Base-by-base conservation (phyloP, 1,140 invertebrate species). In the Anastrepha ludens region DNA sequence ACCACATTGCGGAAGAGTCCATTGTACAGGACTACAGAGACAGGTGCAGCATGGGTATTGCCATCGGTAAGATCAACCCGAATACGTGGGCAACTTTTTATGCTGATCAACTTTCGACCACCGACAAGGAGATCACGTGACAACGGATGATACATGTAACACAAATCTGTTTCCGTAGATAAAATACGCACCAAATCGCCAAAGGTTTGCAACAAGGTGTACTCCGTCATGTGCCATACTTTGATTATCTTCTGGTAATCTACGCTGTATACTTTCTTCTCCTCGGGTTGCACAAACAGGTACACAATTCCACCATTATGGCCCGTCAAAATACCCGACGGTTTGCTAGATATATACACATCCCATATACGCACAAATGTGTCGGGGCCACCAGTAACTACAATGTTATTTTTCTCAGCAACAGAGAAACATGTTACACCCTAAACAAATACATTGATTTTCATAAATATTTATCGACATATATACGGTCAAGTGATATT, bases 291-390 rank as follows among this genome's bases (percentile, higher is more conserved):
- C 60, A 97, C 94, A 88, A 96, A 94, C 29, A 97, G 91, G 41
- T 94, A 94, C 39, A 95, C 94, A 89, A 97, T 95, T 41, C 95
- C 94, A 1, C 96, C 94, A 88, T 95, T 95, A 92, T 98, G 97
- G 11, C 97, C 97, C 20, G 94, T 93, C 7, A 97, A 93, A 8
- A 95, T 92, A 3, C 94, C 94, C 59, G 94, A 95, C 1, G 96
- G 94, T 89, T 95, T 95, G 41, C 93, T 92, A 2, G 96, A 94
- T 20, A 97, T 95, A 91, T 97, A 97, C 0, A 96, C 94, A 91
- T 96, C 96, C 97, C 97, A 98, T 29, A 97, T 91, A 13, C 96
- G 94, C 2, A 97, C 94, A 65, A 95, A 91, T 90, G 95, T 96
- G 91, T 97, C 96, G 1, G 95, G 94, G 65, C 97, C 96, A 7